A percentile compares a stretch with the other conserved stretches of the same genome.
Conservation (phyloP, 2,113 vertebrate species). For the Eretmochelys imbricata region DNA sequence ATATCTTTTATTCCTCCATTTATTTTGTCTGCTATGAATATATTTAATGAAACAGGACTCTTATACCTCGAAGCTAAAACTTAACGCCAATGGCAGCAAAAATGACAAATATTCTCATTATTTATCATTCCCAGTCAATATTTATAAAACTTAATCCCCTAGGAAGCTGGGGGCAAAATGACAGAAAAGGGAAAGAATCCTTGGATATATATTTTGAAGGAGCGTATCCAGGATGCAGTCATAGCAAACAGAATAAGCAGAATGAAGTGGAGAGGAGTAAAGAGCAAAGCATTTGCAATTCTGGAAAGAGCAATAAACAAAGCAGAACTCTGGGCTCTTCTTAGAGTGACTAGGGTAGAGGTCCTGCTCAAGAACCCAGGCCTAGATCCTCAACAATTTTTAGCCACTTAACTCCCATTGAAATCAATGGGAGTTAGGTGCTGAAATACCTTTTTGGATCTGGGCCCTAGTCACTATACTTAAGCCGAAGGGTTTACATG, state of each 20-base stretch:
- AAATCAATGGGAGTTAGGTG: no score
- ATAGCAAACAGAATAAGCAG: fast-evolving
- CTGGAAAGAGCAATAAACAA: fast-evolving
- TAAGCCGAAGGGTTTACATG: not conserved
- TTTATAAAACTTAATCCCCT: constrained; percentile 2
- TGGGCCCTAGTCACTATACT: not conserved
- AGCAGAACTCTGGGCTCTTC: fast-evolving
- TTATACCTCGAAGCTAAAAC: not conserved
- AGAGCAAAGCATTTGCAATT: fast-evolving
- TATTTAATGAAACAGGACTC: not conserved
- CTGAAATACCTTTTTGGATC: no score
- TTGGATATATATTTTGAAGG: fast-evolving
- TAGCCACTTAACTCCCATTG: not conserved
- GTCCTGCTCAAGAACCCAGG: fast-evolving
- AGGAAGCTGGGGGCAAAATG: not conserved
- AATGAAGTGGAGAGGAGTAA: fast-evolving
- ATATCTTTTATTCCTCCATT: not conserved
- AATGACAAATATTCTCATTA: constrained; percentile 1
- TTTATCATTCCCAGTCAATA: not conserved
- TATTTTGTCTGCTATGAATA: not conserved
- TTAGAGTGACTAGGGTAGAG: fast-evolving
- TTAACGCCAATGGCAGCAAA: not conserved
- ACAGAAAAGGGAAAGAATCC: not conserved
- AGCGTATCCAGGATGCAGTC: fast-evolving
- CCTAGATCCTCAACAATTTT: not conserved